Percentiles rank a stretch among this genome's conserved stretches.
Conservation (phyloP, 1,140 invertebrate species). For the Scylla paramamosain region DNA sequence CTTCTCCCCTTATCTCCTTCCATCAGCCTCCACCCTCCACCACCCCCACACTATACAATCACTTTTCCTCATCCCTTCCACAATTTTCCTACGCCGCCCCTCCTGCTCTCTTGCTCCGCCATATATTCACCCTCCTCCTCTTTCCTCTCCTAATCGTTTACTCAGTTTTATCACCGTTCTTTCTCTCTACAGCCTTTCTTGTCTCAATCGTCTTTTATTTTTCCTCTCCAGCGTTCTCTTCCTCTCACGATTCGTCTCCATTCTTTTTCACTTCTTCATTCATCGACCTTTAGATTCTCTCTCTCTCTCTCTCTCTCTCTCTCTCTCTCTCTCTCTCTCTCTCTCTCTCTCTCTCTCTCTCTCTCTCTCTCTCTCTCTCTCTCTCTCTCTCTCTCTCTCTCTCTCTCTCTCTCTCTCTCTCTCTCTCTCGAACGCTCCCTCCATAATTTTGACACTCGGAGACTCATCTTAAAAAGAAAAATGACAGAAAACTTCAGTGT, state of each 20-base stretch:
- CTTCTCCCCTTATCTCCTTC: background rate
- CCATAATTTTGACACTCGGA: too few species aligned
- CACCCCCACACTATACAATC: background rate
- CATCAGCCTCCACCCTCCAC: background rate
- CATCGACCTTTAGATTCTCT: background rate
- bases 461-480: too few species aligned
- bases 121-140: too few species aligned
- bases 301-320: background rate
- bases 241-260: too few species aligned
- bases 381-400: slow-evolving; percentile 3
- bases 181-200: too few species aligned
- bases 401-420: background rate
- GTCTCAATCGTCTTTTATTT: too few species aligned
- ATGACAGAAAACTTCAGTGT: too few species aligned
- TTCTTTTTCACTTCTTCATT: too few species aligned
- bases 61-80: background rate
- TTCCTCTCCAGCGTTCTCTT: background rate
- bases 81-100: background rate
- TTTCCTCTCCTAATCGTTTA: too few species aligned
- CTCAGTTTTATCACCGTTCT: too few species aligned
- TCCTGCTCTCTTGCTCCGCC: background rate
- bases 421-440: background rate
- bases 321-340: background rate
- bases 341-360: background rate
- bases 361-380: background rate